A percentile compares a stretch with the other conserved stretches of the same genome.
phyloP scores from a whole-genome alignment of 2,888 invertebrate species.

The Bugulina stolonifera region DNA sequence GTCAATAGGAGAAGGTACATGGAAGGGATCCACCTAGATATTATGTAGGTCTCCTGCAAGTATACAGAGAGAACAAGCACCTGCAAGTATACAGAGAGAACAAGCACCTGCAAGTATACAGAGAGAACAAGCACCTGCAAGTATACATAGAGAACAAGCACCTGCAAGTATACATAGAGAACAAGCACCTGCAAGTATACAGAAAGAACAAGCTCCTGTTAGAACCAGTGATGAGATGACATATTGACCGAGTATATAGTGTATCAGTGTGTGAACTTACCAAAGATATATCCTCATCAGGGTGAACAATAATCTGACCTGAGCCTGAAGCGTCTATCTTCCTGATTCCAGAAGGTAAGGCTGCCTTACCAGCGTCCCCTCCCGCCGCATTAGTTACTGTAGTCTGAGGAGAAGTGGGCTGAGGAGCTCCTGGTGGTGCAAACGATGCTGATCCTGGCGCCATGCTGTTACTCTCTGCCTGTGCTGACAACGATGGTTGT shows the following conservation, averaged over 20 bases:
- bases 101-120: too few species aligned
- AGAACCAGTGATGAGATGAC: too few species aligned
- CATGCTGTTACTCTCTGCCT: not conserved
- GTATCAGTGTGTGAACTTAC: too few species aligned
- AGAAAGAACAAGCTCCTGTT: too few species aligned
- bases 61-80: too few species aligned
- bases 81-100: too few species aligned
- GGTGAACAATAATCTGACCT: conserved; percentile 68
- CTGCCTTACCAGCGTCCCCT: not conserved
- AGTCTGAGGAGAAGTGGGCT: not conserved
- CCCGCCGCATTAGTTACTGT: not conserved
- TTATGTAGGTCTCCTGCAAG: too few species aligned
- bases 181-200: not conserved
- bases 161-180: too few species aligned
- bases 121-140: too few species aligned
- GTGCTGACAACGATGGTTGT: conserved; percentile 6
- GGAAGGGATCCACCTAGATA: too few species aligned
- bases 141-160: too few species aligned
- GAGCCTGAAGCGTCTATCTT: conserved; percentile 7
- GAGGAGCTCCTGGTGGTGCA: not conserved
- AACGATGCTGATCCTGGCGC: not conserved
- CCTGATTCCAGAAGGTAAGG: conserved; percentile 5
- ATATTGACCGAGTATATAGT: not conserved
- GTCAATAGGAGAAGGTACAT: too few species aligned
- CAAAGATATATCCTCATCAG: conserved; percentile 81